phyloP scores from a whole-genome alignment of 1,140 invertebrate genomes.

The Drosophila teissieri region DNA sequence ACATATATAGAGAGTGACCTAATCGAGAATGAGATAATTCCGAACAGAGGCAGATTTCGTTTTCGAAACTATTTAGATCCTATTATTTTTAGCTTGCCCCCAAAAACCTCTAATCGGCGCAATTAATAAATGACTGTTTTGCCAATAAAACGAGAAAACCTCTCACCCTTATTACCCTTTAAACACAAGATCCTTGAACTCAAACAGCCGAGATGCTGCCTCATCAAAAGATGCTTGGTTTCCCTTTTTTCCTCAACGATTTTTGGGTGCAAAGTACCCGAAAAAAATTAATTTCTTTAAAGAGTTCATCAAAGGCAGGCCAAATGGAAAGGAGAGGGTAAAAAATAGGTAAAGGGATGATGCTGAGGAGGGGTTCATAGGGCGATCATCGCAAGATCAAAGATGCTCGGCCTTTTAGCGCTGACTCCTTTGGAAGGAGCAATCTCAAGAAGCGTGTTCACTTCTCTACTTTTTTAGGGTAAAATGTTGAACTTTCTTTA shows the following conservation, averaged over 20 bases:
- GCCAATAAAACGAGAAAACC: conserved; percentile 52
- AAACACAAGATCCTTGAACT: conserved; percentile 46
- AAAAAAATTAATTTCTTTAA: conserved; percentile 70
- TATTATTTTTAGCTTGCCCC: conserved; percentile 51
- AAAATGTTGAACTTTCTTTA: conserved; percentile 70
- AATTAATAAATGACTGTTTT: conserved; percentile 76
- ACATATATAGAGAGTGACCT: conserved; percentile 38
- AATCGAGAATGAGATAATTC: conserved; percentile 59
- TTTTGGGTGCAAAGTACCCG: conserved; percentile 60
- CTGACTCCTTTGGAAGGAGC: conserved; percentile 18
- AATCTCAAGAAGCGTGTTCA: conserved; percentile 51
- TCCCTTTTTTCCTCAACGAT: conserved; percentile 9
- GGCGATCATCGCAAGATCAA: conserved; percentile 52
- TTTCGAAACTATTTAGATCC: conserved; percentile 42
- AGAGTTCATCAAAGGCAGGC: conserved; percentile 58
- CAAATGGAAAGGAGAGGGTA: conserved; percentile 38
- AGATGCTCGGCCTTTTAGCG: conserved; percentile 51
- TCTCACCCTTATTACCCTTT: conserved; percentile 43
- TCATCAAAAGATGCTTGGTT: conserved; percentile 56
- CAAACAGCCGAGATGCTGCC: conserved; percentile 26
- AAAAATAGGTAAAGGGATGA: conserved; percentile 45
- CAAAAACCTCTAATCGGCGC: conserved; percentile 5
- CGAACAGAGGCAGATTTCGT: conserved; percentile 8
- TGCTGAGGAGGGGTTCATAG: conserved; percentile 26
- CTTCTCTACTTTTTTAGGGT: conserved; percentile 30